Base-by-base conservation (phyloP, 2,888 invertebrate genomes). In the Agriopis marginaria region DNA sequence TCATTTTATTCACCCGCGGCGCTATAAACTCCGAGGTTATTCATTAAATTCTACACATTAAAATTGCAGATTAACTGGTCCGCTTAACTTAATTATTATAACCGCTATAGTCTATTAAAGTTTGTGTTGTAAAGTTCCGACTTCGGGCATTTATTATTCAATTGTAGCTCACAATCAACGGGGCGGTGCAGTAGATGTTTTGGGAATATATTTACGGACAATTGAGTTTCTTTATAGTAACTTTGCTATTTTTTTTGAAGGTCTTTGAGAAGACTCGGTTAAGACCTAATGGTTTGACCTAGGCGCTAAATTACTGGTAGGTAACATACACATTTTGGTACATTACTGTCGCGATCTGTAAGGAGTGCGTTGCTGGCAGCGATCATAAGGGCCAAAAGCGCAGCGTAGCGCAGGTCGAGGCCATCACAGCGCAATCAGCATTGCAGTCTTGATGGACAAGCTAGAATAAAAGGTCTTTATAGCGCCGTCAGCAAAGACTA, bases 1-100 rank as follows among this genome's bases (percentile, higher is more conserved):
- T 66, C 45, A 50, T 49, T 64, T 66, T 60, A 59, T 63, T 54
- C 58, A 58, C 53, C 51, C 45, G 49, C 11, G 7, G 17, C 3
- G 7, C 14, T 39, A 7, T 58, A 14, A 63, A 54, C 47, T 54
- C 54, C n/a, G 51, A n/a, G 32, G 49, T 72, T 68, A 54, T 73
- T 74, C 58, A 71, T 72, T 73, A 66, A 71, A 68, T 69, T 72
- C 56, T 66, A 66, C 69, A 70, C 66, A 74, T 72, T 73, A 63
- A 73, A 78, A 77, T 77, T 73, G 81, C 76, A 79, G 75, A 79
- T 76, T 75, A 74, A 72, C 79, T 68, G 75, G 72, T 75, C 67
- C 71, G 39, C 14, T 75, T 69, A 72, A 75, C 74, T 73, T 50
- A 71, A 75, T 81, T 68, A 72, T 62, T 64, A 76, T 44, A 51